Evolutionary conservation across 1,140 invertebrate species (phyloP), one percentile per base, ranked within the genome.

Genomic region (Belonocnema kinseyi): DNA sequence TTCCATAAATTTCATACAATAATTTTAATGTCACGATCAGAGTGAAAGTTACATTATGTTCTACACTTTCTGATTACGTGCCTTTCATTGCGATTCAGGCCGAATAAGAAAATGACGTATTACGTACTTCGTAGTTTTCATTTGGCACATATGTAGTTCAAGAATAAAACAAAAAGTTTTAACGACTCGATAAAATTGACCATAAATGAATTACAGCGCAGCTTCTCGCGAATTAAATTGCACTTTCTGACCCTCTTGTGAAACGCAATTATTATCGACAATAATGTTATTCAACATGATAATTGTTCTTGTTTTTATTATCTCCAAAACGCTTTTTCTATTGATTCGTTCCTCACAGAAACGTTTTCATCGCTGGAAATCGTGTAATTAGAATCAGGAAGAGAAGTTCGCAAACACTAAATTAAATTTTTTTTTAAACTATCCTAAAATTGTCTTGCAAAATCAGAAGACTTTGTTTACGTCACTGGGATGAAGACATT

Each of bases 101-200:
- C 61, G 61, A 66, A 40, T 14, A 12, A 66, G 61, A 46, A 66
- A 66, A 66, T 66, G 46, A 66, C 61, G 40, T 66, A 66, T 66
- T 66, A 66, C 33, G 33, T 58, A 66, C 26, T 46, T 66, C 40
- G 26, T 66, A 66, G 61, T 72, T 73, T 76, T 33, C 53, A 76
- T 80, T 76, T 81, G 80, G 80, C 80, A 78, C 80, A 51, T 77
- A 77, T 75, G 72, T 78, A 71, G 66, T 46, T 70, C 51, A 33
- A 66, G 26, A 40, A 14, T 66, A 66, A 14, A 66, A 5, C 8
- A 46, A 66, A 66, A 26, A 66, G n/a, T 10, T 10, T 46, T 8
- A 46, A 46, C 7, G 52, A 51, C 54, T 73, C 72, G 33, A 72
- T 76, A 40, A 77, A 80, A 33, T 33, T 33, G 26, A 33, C 26